phyloP scores from a whole-genome alignment of 2,888 invertebrate genomes.

The Heteromurus nitidus region DNA sequence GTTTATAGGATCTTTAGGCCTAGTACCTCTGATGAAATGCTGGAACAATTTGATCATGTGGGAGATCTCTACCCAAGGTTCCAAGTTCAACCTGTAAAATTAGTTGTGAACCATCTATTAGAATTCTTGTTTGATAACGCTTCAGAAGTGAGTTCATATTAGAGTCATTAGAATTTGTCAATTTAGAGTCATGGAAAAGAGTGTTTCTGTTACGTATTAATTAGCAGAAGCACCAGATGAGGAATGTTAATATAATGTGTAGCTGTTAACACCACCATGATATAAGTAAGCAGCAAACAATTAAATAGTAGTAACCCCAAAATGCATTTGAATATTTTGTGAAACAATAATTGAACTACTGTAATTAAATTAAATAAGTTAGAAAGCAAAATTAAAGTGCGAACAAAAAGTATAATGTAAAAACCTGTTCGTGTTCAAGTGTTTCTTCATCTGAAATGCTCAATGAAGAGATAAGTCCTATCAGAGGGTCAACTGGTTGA shows the following conservation, averaged over 20 bases:
- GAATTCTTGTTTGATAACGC: too few relatives aligned
- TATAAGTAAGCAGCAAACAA: not conserved
- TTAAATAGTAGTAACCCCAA: not conserved
- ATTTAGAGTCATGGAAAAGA: conserved; percentile 1
- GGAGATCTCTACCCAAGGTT: conserved; percentile 53
- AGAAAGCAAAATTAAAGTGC: conserved; percentile 28
- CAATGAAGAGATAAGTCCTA: conserved; percentile 29
- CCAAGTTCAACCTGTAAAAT: conserved; percentile 63
- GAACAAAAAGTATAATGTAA: conserved; percentile 23
- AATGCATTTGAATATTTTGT: conserved; percentile 16
- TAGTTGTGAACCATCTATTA: not conserved
- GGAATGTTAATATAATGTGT: conserved; percentile 37
- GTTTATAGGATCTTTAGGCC: not conserved
- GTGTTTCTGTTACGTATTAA: conserved; percentile 14
- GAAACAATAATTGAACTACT: too few relatives aligned
- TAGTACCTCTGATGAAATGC: conserved; percentile 72
- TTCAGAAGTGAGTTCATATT: conserved; percentile 32
- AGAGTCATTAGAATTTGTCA: conserved; percentile 19
- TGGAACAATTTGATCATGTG: conserved; percentile 71
- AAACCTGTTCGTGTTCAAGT: conserved; percentile 42
- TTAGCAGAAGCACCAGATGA: not conserved
- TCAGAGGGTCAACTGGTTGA: conserved; percentile 30
- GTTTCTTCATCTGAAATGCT: conserved; percentile 17
- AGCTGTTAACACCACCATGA: not conserved
- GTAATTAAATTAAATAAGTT: not conserved